A percentile compares a stretch with the other conserved stretches of the same genome.
Evolutionary conservation across 2,888 invertebrate genomes (phyloP).

Genomic region (Clitarchus hookeri): DNA sequence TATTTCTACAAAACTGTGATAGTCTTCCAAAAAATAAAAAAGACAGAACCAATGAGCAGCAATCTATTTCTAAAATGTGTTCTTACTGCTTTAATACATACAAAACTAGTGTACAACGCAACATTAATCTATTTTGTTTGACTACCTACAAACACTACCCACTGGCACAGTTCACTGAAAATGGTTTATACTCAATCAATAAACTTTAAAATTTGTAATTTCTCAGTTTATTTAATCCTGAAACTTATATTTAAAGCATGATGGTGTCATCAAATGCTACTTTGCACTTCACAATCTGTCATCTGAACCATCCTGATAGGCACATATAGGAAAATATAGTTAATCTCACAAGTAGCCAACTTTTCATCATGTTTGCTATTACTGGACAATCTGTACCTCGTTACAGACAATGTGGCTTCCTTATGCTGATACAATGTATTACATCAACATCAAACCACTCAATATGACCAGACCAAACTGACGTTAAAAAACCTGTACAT

Average conservation of each 20-base stretch:
- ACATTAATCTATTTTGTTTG: not conserved
- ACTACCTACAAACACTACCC: not conserved
- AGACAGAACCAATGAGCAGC: not conserved
- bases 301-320: not conserved
- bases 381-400: not conserved
- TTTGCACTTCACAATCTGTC: not conserved
- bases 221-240: not conserved
- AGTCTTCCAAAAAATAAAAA: not conserved
- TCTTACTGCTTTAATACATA: not conserved
- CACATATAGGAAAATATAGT: conserved; percentile 7
- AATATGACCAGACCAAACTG: not conserved
- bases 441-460: not conserved
- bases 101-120: not conserved
- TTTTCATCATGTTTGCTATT: not conserved
- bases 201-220: not conserved
- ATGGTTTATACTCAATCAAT: not conserved
- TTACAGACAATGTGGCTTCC: not conserved
- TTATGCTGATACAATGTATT: not conserved
- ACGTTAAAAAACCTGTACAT: not conserved
- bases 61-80: not conserved
- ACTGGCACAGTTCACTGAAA: not conserved
- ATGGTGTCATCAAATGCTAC: not conserved
- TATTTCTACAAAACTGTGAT: not conserved
- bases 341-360: not conserved
- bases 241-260: not conserved